Conservation (phyloP, 2,113 vertebrate genomes). For the Pseudonaja textilis region DNA sequence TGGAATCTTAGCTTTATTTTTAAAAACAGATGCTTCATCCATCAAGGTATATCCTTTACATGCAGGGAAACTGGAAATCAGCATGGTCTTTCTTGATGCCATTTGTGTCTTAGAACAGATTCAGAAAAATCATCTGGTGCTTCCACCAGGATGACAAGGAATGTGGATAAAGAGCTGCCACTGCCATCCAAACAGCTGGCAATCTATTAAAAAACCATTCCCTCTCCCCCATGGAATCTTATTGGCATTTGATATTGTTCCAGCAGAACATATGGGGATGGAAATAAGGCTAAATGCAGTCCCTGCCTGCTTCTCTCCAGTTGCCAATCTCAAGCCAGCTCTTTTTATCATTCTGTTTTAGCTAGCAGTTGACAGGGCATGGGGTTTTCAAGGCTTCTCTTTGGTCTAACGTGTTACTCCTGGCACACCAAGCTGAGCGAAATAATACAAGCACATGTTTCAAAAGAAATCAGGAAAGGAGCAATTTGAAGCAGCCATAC, state of each 20-base stretch:
- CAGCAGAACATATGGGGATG: conserved; percentile 1
- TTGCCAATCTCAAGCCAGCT: conserved; percentile 5
- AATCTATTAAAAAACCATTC: background rate
- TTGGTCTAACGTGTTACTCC: background rate
- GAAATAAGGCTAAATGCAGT: conserved; percentile 19
- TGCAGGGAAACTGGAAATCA: background rate
- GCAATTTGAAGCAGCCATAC: too few species aligned
- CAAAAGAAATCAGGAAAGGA: background rate
- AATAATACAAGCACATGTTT: background rate
- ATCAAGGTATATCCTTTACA: background rate
- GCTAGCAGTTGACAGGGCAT: background rate
- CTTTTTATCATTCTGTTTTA: background rate
- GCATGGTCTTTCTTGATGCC: background rate
- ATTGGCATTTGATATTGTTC: conserved; percentile 16
- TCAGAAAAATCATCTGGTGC: background rate
- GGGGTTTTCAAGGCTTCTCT: background rate
- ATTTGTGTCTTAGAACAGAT: background rate
- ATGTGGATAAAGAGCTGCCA: background rate
- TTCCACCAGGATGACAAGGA: background rate
- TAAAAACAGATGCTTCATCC: background rate
- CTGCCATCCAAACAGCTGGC: background rate
- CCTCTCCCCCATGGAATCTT: background rate
- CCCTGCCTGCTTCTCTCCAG: background rate
- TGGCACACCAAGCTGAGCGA: background rate
- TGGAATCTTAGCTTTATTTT: background rate